Conservation (phyloP, 2,113 vertebrate species). For the Ceratotherium simum region DNA sequence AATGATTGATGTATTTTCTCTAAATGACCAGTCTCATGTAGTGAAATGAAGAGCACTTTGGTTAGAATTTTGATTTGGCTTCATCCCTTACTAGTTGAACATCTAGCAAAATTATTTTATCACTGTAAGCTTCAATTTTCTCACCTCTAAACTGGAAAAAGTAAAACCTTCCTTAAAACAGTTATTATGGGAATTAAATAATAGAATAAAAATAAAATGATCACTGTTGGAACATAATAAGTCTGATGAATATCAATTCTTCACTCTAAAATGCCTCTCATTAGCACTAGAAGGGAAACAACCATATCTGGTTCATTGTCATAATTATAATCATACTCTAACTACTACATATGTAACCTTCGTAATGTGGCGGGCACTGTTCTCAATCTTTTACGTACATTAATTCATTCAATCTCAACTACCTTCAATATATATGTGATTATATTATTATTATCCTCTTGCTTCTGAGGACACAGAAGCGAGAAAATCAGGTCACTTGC, state of each 20-base stretch:
- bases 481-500: not conserved
- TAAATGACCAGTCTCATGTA: not conserved
- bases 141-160: not conserved
- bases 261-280: not conserved
- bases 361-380: not conserved
- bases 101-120: not conserved
- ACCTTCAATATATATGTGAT: not conserved
- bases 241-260: not conserved
- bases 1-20: not conserved
- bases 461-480: not conserved
- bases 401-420: not conserved
- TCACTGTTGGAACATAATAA: not conserved
- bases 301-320: not conserved
- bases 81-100: not conserved
- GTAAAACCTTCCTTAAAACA: not conserved
- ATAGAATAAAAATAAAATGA: not conserved
- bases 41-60: not conserved
- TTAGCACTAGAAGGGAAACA: not conserved
- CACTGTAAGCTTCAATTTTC: not conserved
- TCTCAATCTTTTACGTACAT: not conserved
- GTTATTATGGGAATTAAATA: not conserved
- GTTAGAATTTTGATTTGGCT: not conserved
- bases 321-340: not conserved
- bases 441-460: not conserved
- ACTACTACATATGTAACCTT: not conserved